Evolutionary conservation across 2,113 vertebrate genomes (phyloP).

Genomic region (Hippocampus mohnikei): DNA sequence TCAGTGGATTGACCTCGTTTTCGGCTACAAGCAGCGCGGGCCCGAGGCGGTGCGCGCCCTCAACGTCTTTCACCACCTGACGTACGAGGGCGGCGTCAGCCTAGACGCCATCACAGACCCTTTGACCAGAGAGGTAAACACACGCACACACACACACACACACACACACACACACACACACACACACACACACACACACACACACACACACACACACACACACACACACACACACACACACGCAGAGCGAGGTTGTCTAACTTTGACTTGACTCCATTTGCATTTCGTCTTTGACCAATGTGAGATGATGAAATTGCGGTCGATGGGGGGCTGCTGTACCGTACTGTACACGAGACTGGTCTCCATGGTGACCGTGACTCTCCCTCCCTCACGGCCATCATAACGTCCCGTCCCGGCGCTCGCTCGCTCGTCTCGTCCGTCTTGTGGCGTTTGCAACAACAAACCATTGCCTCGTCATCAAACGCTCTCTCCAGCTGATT

Average conservation of each 20-base stretch:
- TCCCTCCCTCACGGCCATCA: constrained; percentile 8
- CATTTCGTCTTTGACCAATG: neutral
- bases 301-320: neutral
- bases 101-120: constrained; percentile 89
- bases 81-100: constrained; percentile 91
- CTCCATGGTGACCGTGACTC: constrained; percentile 26
- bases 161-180: neutral
- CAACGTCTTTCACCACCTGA: constrained; percentile 96
- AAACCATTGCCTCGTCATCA: constrained; percentile 45
- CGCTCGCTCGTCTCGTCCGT: constrained; percentile 36
- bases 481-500: neutral
- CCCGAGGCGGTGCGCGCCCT: constrained; percentile 93
- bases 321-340: neutral
- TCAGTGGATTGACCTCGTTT: constrained; percentile 99
- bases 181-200: neutral
- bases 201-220: neutral
- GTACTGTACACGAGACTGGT: neutral
- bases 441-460: constrained; percentile 53
- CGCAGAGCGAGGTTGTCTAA: no score
- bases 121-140: constrained; percentile 85
- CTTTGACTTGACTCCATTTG: no score
- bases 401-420: constrained; percentile 50
- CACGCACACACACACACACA: neutral
- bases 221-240: neutral
- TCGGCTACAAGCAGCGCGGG: constrained; percentile 97